These are phyloP conservation scores for Ovibos moschatus DNA, from an alignment of 2,113 vertebrate species.

Conservation along the genomic window DNA sequence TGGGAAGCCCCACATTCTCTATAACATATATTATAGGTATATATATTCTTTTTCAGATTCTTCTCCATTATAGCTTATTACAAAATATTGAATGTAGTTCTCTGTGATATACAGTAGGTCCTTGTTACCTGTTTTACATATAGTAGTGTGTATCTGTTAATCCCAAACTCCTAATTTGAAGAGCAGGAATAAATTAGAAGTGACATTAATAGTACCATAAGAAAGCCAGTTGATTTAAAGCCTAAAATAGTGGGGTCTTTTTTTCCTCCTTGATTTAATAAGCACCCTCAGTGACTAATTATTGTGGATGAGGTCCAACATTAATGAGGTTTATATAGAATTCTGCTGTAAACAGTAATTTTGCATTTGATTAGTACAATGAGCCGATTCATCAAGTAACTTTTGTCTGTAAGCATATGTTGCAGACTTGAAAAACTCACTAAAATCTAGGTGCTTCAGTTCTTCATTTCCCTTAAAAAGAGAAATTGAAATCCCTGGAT, in stretches of 20 bases:
- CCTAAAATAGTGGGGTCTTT: neutral
- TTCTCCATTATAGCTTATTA: neutral
- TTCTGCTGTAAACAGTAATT: neutral
- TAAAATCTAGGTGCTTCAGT: neutral
- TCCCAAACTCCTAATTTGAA: neutral
- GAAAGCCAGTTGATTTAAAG: neutral
- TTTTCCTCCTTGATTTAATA: neutral
- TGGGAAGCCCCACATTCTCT: neutral
- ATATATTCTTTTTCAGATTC: neutral
- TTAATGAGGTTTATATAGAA: neutral
- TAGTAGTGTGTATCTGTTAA: neutral
- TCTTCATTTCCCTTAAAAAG: neutral
- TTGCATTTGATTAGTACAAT: neutral
- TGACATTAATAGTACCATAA: neutral
- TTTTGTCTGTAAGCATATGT: neutral
- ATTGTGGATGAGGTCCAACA: neutral
- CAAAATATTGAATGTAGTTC: neutral
- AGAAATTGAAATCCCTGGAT: neutral
- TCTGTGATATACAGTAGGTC: neutral
- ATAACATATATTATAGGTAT: neutral
- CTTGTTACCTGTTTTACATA: neutral
- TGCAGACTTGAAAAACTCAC: neutral
- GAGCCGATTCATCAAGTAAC: constrained; percentile 5
- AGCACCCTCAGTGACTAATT: neutral
- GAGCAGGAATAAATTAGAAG: neutral